These are phyloP conservation scores for Tragelaphus buxtoni DNA, from an alignment of 2,113 vertebrate genomes.

Conservation along the genomic window DNA sequence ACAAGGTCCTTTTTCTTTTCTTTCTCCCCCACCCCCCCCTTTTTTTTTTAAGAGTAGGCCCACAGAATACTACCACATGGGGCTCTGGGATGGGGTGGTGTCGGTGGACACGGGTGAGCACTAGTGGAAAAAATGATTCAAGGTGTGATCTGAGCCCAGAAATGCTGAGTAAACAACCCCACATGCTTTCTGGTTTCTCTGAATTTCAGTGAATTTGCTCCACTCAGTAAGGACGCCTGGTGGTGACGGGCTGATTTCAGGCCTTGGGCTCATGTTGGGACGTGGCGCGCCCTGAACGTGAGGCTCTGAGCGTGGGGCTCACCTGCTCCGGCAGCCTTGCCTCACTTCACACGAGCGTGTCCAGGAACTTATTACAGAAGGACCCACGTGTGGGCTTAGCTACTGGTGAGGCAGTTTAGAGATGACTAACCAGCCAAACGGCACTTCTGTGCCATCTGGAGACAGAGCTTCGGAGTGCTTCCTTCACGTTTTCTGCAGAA, in stretches of 20 bases:
- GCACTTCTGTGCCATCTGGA: background rate
- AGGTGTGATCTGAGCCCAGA: background rate
- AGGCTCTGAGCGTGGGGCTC: background rate
- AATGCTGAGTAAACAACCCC: background rate
- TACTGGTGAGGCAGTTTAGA: background rate
- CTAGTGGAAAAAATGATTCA: background rate
- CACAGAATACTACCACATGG: background rate
- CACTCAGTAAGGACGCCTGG: background rate
- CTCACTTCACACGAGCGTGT: fast-evolving
- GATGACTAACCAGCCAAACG: background rate
- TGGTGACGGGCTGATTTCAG: fast-evolving
- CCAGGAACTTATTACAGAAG: fast-evolving
- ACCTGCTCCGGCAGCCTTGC: background rate
- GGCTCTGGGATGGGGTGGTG: background rate
- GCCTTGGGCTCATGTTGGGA: background rate
- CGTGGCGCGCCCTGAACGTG: fast-evolving
- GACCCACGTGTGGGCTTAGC: background rate
- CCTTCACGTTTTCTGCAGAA: background rate
- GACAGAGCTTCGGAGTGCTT: background rate
- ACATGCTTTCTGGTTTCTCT: background rate
- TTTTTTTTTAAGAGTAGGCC: background rate
- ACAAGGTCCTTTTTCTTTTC: background rate
- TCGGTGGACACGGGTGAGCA: background rate
- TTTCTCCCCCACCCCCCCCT: fast-evolving
- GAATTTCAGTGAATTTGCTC: background rate